phyloP scores from a whole-genome alignment of 2,797 vertebrate species.

The Rhinogobio ventralis region DNA sequence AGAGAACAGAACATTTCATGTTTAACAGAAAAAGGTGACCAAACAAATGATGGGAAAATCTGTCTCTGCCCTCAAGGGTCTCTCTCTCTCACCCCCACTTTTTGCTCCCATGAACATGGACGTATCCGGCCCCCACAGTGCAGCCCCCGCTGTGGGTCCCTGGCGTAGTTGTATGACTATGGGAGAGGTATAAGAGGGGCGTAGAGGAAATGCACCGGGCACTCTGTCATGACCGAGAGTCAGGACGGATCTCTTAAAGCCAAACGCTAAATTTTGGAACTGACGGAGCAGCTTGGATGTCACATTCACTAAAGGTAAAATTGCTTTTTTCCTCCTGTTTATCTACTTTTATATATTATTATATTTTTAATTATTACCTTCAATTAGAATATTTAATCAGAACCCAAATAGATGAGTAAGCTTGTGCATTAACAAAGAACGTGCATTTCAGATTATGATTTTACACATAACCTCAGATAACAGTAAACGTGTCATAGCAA shows the following conservation, averaged over 20 bases:
- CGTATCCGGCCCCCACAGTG: constrained; percentile 14
- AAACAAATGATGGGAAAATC: constrained; percentile 49
- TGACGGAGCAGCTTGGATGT: not conserved
- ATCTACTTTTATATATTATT: not conserved
- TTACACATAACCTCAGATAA: not conserved
- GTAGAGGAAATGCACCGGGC: constrained; percentile 16
- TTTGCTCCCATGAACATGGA: constrained; percentile 43
- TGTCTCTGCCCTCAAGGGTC: constrained; percentile 38
- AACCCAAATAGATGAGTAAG: not conserved
- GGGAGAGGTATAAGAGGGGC: constrained; percentile 47
- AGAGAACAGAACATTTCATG: constrained; percentile 8
- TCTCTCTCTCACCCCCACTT: constrained; percentile 40
- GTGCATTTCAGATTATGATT: not conserved
- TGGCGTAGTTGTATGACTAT: constrained; percentile 30
- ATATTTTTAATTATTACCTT: not conserved
- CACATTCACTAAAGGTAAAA: constrained; percentile 22
- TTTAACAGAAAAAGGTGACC: constrained; percentile 36
- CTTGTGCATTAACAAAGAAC: not conserved
- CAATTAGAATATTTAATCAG: not conserved
- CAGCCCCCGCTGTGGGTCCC: constrained; percentile 9
- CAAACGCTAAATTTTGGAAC: not conserved
- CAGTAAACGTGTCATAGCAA: not conserved
- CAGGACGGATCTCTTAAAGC: constrained; percentile 17
- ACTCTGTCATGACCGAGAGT: constrained; percentile 9
- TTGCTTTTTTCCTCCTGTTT: not conserved